These are phyloP conservation scores for Campaea margaritaria DNA, from an alignment of 2,888 invertebrate genomes.

Conservation along the genomic window DNA sequence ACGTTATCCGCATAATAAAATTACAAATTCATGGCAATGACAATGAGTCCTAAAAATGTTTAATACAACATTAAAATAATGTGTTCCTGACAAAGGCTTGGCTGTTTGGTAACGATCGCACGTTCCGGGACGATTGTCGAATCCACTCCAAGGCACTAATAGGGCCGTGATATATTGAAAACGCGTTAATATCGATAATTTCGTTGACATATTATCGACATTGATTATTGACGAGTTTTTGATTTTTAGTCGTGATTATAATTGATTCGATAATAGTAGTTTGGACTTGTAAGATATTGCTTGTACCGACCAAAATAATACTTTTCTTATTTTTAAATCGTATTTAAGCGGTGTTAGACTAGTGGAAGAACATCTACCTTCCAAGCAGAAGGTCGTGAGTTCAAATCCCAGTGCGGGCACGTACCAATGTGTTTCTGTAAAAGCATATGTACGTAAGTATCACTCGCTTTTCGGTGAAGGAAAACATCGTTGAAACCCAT, in stretches of 20 bases:
- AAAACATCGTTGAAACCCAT: background rate
- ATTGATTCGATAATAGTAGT: no score
- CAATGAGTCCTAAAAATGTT: constrained; percentile 31
- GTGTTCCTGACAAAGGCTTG: constrained; percentile 34
- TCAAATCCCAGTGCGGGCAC: no score
- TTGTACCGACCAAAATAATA: no score
- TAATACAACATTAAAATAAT: constrained; percentile 33
- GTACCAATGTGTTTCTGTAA: no score
- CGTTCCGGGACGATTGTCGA: constrained; percentile 55
- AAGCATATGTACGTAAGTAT: no score
- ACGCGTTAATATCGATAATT: constrained; percentile 9
- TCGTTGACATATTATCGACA: background rate
- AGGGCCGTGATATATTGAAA: constrained; percentile 17
- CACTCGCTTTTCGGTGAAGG: no score
- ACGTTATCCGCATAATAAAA: constrained; percentile 35
- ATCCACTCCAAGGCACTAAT: constrained; percentile 39
- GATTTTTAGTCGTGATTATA: no score
- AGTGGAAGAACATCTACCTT: no score
- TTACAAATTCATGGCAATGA: constrained; percentile 31
- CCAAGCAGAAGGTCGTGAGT: no score
- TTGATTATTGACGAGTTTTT: no score
- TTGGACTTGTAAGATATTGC: no score
- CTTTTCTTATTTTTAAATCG: background rate
- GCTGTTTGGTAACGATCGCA: constrained; percentile 46
- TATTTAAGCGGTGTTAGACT: no score